Conservation (phyloP, 92 coral and sea anemone species). For the Phenganax marumi region DNA sequence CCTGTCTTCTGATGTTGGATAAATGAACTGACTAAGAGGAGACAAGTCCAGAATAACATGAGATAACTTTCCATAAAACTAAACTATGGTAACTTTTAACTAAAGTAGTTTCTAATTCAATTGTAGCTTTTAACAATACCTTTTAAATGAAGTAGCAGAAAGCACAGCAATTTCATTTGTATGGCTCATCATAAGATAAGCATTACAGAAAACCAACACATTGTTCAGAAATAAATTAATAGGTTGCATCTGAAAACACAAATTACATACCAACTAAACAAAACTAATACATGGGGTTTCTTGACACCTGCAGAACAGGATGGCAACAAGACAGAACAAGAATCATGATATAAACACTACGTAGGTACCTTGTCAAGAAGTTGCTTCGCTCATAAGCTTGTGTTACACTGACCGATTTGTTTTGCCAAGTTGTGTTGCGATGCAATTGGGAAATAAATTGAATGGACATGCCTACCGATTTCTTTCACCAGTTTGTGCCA, state of each 20-base stretch:
- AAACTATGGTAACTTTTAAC: not conserved
- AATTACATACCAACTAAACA: not conserved
- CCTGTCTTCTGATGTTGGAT: conserved; percentile 65
- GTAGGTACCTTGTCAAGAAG: no score
- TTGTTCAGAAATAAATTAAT: conserved; percentile 82
- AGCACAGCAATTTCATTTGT: conserved; percentile 72
- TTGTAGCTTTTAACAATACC: conserved; percentile 50
- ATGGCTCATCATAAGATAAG: conserved; percentile 86
- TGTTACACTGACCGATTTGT: no score
- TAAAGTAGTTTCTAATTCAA: no score
- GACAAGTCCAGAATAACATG: not conserved
- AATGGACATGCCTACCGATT: no score
- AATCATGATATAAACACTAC: no score
- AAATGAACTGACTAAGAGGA: conserved; percentile 77
- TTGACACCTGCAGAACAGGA: not conserved
- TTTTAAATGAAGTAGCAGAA: conserved; percentile 67
- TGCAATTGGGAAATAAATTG: no score
- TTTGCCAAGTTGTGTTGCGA: no score
- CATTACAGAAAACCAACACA: conserved; percentile 82
- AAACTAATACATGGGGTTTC: not conserved
- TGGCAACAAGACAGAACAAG: no score
- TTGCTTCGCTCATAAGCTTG: no score
- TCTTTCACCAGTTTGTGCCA: no score
- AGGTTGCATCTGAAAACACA: conserved; percentile 24
- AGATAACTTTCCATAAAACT: not conserved